Evolutionary conservation across 2,797 vertebrate genomes (phyloP).

Genomic region (Chelonia mydas): DNA sequence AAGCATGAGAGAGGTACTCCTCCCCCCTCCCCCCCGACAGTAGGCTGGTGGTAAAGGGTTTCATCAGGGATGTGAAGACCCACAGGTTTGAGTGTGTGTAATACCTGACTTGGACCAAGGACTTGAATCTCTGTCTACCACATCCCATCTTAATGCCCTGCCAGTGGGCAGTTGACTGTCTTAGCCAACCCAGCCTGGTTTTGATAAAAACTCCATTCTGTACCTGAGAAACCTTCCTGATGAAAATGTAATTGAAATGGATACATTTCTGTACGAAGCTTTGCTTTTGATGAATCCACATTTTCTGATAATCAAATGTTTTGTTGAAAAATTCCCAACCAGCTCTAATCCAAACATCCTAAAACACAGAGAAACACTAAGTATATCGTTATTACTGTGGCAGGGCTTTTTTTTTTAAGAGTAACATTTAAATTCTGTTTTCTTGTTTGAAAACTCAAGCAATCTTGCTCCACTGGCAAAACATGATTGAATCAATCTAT

Average conservation of each 20-base stretch:
- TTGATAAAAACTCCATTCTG: neutral
- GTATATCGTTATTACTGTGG: neutral
- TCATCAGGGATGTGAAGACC: neutral
- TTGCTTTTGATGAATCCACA: neutral
- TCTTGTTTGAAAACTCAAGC: neutral
- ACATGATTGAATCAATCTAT: neutral
- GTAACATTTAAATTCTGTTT: neutral
- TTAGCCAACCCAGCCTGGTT: neutral
- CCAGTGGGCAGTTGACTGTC: neutral
- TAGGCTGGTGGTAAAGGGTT: neutral
- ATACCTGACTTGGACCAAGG: neutral
- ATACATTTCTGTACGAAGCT: neutral
- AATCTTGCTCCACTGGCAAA: neutral
- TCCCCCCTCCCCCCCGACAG: too few species aligned
- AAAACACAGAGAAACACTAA: neutral
- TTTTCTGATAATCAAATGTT: neutral
- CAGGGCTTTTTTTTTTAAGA: neutral
- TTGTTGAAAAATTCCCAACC: too few species aligned
- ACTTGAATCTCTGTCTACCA: neutral
- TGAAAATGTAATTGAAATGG: neutral
- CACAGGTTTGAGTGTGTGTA: neutral
- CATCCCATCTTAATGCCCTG: neutral
- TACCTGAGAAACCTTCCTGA: neutral
- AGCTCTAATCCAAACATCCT: neutral
- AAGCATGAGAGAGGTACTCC: neutral